phyloP scores from a whole-genome alignment of 1,140 invertebrate species.

The Carposina sasakii region DNA sequence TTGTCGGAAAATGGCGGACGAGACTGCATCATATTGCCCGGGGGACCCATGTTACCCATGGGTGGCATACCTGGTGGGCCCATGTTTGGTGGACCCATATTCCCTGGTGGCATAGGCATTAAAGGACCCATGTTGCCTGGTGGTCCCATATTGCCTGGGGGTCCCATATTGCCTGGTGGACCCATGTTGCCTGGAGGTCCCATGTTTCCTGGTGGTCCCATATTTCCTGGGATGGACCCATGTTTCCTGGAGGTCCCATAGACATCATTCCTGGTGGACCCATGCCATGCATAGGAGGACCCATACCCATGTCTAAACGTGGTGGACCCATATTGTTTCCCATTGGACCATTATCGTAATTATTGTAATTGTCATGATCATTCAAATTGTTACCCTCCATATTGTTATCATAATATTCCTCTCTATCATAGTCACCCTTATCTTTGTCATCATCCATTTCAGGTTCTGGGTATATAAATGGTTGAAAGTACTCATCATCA shows the following conservation, averaged over 20 bases:
- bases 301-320: too few relatives aligned
- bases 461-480: conserved; percentile 58
- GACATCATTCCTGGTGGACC: conserved; percentile 38
- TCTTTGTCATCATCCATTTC: conserved; percentile 37
- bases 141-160: conserved; percentile 34
- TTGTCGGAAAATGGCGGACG: conserved; percentile 46
- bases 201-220: conserved; percentile 24
- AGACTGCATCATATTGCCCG: conserved; percentile 18
- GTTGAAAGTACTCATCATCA: conserved; percentile 66
- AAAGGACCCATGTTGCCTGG: conserved; percentile 27
- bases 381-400: conserved; percentile 37
- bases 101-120: conserved; percentile 28
- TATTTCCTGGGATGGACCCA: conserved; percentile 40
- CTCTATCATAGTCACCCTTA: conserved; percentile 44
- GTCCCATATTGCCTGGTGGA: conserved; percentile 30
- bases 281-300: conserved; percentile 36
- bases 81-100: conserved; percentile 33
- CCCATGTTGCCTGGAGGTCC: conserved; percentile 41
- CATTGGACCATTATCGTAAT: conserved; percentile 48
- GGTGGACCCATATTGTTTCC: conserved; percentile 36
- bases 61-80: conserved; percentile 39
- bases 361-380: conserved; percentile 38
- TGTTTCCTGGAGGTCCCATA: conserved; percentile 41
- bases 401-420: conserved; percentile 47
- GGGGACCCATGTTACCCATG: conserved; percentile 31